Percentiles rank a stretch among this genome's conserved stretches.
Conservation (phyloP, 2,113 vertebrate genomes). For the Coryphaenoides rupestris region DNA sequence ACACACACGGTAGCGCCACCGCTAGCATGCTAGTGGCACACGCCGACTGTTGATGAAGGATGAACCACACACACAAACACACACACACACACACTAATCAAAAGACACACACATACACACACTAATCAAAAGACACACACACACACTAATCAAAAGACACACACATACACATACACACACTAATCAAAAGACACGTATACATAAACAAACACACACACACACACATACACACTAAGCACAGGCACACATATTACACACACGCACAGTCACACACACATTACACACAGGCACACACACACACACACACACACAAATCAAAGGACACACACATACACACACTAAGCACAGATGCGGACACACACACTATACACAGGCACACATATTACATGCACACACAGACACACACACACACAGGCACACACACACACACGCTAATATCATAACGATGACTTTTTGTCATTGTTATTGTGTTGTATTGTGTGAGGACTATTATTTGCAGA, state of each 20-base stretch:
- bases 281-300: conserved; percentile 1
- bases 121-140: not conserved
- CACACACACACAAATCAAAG: not conserved
- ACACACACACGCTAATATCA: not conserved
- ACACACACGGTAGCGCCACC: conserved; percentile 15
- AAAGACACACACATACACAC: conserved; percentile 9
- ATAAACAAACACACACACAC: not conserved
- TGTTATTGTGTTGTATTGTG: not conserved
- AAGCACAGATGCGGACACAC: conserved; percentile 7
- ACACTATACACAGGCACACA: not conserved
- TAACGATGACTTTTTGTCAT: too few relatives aligned
- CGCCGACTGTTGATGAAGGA: conserved; percentile 55
- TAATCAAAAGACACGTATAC: conserved; percentile 20
- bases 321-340: too few relatives aligned
- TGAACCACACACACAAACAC: conserved; percentile 33
- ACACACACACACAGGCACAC: not conserved
- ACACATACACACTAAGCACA: conserved; percentile 5
- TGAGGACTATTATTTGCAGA: too few relatives aligned
- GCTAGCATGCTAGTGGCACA: conserved; percentile 49
- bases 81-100: conserved; percentile 11
- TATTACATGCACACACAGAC: not conserved
- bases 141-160: not conserved
- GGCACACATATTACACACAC: conserved; percentile 4
- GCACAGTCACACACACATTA: too few relatives aligned
- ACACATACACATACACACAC: not conserved